Evolutionary conservation across 2,113 vertebrate genomes (phyloP).

Genomic region (Perccottus glenii): DNA sequence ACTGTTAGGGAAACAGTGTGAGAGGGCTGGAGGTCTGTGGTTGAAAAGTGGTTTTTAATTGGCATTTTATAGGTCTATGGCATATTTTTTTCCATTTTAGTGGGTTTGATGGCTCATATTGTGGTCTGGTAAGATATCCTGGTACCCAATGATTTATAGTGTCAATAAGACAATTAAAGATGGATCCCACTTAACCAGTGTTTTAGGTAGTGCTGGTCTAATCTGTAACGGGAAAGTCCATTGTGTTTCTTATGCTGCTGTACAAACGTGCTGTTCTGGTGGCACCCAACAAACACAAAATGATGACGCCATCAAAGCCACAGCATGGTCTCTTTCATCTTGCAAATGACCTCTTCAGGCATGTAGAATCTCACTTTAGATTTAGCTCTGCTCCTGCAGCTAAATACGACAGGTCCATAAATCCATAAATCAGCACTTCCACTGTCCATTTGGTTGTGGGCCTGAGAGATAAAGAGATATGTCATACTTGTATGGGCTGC

Average conservation of each 20-base stretch:
- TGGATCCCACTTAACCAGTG: no score
- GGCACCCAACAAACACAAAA: not conserved
- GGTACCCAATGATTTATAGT: no score
- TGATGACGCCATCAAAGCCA: not conserved
- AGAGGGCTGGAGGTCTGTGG: not conserved
- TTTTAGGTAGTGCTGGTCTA: no score
- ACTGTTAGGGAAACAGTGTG: slow-evolving; percentile 5
- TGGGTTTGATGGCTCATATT: not conserved
- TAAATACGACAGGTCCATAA: slow-evolving; percentile 11
- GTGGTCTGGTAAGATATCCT: not conserved
- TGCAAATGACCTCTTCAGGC: not conserved
- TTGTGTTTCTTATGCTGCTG: not conserved
- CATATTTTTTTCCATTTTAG: not conserved
- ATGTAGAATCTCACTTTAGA: not conserved
- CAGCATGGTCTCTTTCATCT: not conserved
- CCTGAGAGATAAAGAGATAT: slow-evolving; percentile 8
- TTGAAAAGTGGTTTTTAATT: not conserved
- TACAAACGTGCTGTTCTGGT: not conserved
- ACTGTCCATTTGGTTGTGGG: slow-evolving; percentile 14
- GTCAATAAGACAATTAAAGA: no score
- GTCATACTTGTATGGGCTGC: not conserved
- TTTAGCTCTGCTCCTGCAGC: not conserved
- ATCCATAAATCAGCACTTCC: slow-evolving; percentile 25
- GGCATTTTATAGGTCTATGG: not conserved
- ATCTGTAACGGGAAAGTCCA: no score